Evolutionary conservation across 2,113 vertebrate genomes (phyloP).

Genomic region (Bufo bufo): DNA sequence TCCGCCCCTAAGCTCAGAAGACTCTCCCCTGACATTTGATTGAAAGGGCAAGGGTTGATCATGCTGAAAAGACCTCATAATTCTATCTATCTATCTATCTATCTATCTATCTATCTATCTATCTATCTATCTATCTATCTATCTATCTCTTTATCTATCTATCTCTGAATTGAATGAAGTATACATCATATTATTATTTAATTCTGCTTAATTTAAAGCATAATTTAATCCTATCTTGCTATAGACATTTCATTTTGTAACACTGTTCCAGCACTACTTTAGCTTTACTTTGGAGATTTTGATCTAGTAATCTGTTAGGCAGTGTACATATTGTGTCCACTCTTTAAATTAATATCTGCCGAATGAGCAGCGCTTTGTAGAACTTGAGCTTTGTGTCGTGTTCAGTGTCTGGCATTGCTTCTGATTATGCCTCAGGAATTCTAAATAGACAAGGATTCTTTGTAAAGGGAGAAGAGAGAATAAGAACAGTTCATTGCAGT

Average conservation of each 20-base stretch:
- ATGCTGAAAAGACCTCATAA: no score
- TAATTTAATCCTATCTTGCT: not conserved
- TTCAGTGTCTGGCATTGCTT: conserved; percentile 68
- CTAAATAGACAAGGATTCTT: conserved; percentile 69
- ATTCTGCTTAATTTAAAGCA: not conserved
- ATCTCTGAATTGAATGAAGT: not conserved
- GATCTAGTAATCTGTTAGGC: conserved; percentile 68
- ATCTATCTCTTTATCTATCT: not conserved
- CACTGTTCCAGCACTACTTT: conserved; percentile 20
- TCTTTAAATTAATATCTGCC: conserved; percentile 77
- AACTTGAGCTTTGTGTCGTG: conserved; percentile 68
- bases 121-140: not conserved
- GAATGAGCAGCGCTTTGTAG: conserved; percentile 71
- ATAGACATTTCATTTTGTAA: conserved; percentile 20
- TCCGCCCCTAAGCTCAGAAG: no score
- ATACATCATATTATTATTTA: not conserved
- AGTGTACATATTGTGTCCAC: conserved; percentile 63
- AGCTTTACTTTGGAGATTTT: conserved; percentile 61
- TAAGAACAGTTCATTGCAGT: conserved; percentile 63
- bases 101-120: no score
- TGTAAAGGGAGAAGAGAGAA: conserved; percentile 65
- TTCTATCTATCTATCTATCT: no score
- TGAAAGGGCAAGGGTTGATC: no score
- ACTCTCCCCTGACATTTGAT: no score
- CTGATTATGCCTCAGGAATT: conserved; percentile 71